Conservation (phyloP, 2,113 vertebrate genomes). For the Jaculus jaculus region DNA sequence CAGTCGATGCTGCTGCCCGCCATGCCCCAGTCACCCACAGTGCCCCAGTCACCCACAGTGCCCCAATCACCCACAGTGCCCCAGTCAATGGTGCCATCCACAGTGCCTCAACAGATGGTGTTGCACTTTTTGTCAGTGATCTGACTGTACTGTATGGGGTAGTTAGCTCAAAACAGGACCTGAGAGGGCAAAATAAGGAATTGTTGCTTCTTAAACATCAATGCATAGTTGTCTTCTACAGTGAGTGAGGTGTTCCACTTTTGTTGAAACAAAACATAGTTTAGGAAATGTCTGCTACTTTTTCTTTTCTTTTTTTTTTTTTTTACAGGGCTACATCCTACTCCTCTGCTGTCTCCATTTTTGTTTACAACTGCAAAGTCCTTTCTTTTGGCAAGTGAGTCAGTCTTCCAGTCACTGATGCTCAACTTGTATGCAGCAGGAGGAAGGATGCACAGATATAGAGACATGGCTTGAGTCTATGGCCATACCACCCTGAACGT, state of each 20-base stretch:
- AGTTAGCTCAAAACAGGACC: neutral
- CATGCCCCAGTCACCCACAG: neutral
- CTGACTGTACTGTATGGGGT: neutral
- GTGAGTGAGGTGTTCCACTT: neutral
- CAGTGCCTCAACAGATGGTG: neutral
- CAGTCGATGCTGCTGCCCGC: neutral
- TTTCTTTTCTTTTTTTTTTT: too few relatives aligned
- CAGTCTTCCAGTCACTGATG: neutral
- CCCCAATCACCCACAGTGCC: neutral
- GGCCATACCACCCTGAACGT: too few relatives aligned
- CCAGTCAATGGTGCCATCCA: neutral
- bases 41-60: neutral
- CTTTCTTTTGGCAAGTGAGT: neutral
- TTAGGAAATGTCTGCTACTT: neutral
- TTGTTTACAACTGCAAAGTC: neutral
- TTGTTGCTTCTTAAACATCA: neutral
- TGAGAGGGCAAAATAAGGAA: neutral
- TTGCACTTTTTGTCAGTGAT: rapidly evolving
- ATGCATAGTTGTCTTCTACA: neutral
- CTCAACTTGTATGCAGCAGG: conserved; percentile 6
- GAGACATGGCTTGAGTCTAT: neutral
- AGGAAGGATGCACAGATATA: neutral
- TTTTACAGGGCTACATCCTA: neutral
- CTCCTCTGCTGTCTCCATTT: neutral
- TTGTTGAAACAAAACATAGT: neutral